Conservation (phyloP, 2,113 vertebrate genomes). For the Albula goreensis region DNA sequence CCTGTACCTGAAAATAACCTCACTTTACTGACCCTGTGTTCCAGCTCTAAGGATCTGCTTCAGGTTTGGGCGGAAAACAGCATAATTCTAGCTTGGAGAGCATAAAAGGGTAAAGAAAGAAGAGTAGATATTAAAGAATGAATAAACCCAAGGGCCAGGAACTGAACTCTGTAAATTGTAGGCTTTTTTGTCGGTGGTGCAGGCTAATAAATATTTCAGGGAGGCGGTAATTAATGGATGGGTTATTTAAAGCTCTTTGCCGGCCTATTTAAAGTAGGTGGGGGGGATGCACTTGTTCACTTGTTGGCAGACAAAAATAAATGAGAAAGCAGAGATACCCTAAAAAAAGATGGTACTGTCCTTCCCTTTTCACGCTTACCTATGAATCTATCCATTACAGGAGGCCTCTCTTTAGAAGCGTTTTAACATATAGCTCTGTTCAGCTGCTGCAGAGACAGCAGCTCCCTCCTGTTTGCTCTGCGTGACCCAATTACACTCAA, state of each 20-base stretch:
- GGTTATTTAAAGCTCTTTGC: conserved; percentile 64
- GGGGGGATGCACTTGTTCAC: conserved; percentile 41
- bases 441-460: not conserved
- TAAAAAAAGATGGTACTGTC: conserved; percentile 38
- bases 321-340: conserved; percentile 35
- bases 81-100: not conserved
- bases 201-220: conserved; percentile 65
- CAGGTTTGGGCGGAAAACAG: not conserved
- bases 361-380: conserved; percentile 17
- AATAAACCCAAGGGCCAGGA: not conserved
- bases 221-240: conserved; percentile 63
- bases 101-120: not conserved
- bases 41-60: not conserved
- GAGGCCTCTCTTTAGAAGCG: not conserved
- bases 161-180: conserved; percentile 10
- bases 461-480: not conserved
- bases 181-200: conserved; percentile 48
- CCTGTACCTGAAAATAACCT: not conserved
- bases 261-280: conserved; percentile 57
- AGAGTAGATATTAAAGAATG: not conserved
- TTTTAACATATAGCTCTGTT: not conserved
- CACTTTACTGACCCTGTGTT: not conserved
- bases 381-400: conserved; percentile 27
- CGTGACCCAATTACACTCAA: not conserved
- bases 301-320: conserved; percentile 50